Conservation (phyloP, 2,113 vertebrate species). For the Proterorhinus semilunaris region DNA sequence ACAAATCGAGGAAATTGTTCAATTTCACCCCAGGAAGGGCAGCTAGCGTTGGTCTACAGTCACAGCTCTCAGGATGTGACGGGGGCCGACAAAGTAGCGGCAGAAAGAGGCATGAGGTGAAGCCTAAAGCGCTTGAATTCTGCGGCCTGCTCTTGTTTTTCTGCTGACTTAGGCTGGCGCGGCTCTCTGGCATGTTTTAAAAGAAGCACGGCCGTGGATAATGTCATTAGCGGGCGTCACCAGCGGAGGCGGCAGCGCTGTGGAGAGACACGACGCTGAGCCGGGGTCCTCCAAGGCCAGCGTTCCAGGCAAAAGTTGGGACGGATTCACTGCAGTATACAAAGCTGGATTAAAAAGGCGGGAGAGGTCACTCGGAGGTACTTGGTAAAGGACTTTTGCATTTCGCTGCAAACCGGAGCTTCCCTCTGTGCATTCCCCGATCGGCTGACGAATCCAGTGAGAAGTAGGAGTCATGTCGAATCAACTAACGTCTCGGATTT, state of each 20-base stretch:
- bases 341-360: constrained; percentile 4
- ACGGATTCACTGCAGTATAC: background rate
- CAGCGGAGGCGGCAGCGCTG: background rate
- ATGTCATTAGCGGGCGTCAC: background rate
- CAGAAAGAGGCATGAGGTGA: background rate
- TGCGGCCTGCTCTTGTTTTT: background rate
- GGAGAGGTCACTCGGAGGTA: background rate
- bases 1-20: no score
- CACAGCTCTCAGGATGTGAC: background rate
- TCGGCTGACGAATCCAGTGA: no score
- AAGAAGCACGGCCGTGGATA: background rate
- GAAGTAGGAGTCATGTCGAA: no score
- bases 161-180: background rate
- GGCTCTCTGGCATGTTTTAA: background rate
- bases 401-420: background rate
- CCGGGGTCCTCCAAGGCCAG: background rate
- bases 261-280: background rate
- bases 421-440: no score
- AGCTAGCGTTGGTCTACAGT: background rate
- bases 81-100: background rate
- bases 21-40: no score
- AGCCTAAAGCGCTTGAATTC: background rate
- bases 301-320: background rate
- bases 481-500: no score
- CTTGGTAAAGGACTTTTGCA: background rate